Conservation (phyloP, 2,113 vertebrate genomes). For the Anas platyrhynchos region DNA sequence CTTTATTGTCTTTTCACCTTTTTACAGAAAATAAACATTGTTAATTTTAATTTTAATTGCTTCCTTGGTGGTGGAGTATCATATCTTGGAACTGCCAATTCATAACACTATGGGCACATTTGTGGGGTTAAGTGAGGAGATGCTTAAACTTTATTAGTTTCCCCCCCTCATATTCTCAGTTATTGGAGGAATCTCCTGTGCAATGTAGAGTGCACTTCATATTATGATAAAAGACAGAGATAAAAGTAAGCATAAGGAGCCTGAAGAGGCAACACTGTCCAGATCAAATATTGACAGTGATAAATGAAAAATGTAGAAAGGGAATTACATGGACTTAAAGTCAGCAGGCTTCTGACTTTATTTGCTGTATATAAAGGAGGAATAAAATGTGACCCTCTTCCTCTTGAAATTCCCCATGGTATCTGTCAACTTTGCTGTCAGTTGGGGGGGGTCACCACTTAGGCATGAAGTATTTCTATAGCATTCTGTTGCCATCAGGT, state of each 20-base stretch:
- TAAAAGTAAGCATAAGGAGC: not conserved
- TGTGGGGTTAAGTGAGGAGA: not conserved
- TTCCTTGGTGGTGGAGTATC: not conserved
- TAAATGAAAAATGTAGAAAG: slow-evolving; percentile 3
- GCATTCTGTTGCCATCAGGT: not conserved
- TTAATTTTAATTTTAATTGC: not conserved
- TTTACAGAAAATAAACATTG: not conserved
- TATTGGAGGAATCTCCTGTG: not conserved
- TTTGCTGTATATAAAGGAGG: not conserved
- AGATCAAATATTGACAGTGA: slow-evolving; percentile 2
- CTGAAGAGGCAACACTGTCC: not conserved
- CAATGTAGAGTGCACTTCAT: not conserved
- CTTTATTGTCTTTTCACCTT: not conserved
- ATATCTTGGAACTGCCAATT: not conserved
- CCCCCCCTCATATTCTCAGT: not conserved
- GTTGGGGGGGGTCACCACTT: not conserved
- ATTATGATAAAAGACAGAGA: not conserved
- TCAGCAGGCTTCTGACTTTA: not conserved
- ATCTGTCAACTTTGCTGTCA: not conserved
- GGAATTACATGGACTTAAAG: not conserved
- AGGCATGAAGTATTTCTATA: not conserved
- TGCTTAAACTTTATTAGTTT: not conserved
- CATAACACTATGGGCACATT: not conserved
- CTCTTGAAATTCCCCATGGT: not conserved
- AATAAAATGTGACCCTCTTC: not conserved